These are phyloP conservation scores for Gymnoscopelus braueri DNA, from an alignment of 2,797 vertebrate genomes.

Conservation along the genomic window DNA sequence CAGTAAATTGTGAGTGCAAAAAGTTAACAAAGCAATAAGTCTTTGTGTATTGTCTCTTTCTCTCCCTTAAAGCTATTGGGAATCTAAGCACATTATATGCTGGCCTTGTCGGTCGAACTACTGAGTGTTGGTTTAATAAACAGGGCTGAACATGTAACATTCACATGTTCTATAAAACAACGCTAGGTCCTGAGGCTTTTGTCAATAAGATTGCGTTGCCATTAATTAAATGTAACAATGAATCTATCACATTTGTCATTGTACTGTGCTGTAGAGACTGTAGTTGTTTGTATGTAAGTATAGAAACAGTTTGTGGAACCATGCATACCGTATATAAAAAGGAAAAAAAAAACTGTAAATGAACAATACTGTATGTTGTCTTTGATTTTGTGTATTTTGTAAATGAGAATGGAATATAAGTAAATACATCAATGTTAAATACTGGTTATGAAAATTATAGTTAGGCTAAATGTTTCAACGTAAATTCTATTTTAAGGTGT, in stretches of 20 bases:
- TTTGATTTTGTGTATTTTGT: conserved; percentile 84
- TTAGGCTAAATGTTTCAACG: conserved; percentile 78
- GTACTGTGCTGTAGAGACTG: conserved; percentile 90
- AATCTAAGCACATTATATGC: conserved; percentile 63
- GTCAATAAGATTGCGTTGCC: conserved; percentile 77
- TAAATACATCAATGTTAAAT: conserved; percentile 79
- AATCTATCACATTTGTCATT: conserved; percentile 80
- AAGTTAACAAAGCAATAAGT: conserved; percentile 86
- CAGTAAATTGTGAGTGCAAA: conserved; percentile 78
- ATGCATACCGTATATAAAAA: conserved; percentile 75
- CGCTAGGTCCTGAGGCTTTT: conserved; percentile 73
- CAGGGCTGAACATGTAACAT: conserved; percentile 64
- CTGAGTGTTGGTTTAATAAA: conserved; percentile 57
- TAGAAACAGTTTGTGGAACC: conserved; percentile 82
- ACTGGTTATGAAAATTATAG: conserved; percentile 76
- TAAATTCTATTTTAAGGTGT: conserved; percentile 77
- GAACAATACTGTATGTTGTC: conserved; percentile 81
- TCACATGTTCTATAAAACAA: conserved; percentile 69
- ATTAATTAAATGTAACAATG: conserved; percentile 79
- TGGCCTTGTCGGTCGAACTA: conserved; percentile 54
- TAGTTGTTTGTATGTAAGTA: conserved; percentile 89
- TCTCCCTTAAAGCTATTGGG: conserved; percentile 60
- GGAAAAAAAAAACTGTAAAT: conserved; percentile 76
- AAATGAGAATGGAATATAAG: conserved; percentile 78
- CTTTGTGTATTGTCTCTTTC: conserved; percentile 70